These are phyloP conservation scores for human DNA, from an alignment of 2,113 vertebrate genomes.

Conservation along the genomic window GRCh38 chr13:63129001-63129500, in stretches of 20 bases:
- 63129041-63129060: not conserved
- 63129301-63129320: not conserved
- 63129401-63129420: too few species aligned
- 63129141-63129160: constrained; percentile 4
- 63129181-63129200: constrained; percentile 17
- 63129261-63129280: not conserved
- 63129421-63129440: too few species aligned
- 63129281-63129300: not conserved
- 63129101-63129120: not conserved
- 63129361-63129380: too few species aligned
- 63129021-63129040: not conserved
- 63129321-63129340: not conserved
- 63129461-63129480: too few species aligned
- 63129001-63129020: constrained; percentile 37
- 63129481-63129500: too few species aligned
- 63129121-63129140: not conserved
- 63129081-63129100: constrained; percentile 42
- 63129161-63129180: not conserved
- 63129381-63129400: too few species aligned
- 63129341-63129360: not conserved
- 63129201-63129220: constrained; percentile 30
- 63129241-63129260: not conserved
- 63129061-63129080: constrained; percentile 6
- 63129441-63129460: too few species aligned
- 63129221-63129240: not conserved